Conservation (phyloP, 2,888 invertebrate species). For the Nomada fabriciana region DNA sequence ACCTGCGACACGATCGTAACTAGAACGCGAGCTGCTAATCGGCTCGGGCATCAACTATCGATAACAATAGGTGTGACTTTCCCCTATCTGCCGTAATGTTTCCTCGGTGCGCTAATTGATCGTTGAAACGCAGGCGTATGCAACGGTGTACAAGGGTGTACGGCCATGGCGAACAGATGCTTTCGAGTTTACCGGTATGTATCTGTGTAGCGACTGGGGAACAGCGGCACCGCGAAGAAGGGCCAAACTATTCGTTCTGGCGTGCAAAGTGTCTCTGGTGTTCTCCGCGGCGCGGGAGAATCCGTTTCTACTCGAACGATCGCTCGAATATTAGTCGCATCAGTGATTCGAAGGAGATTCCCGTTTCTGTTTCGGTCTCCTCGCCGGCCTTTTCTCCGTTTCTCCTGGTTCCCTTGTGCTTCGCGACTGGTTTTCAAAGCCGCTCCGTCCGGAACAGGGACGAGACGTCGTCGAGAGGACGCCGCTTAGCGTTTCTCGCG, state of each 20-base stretch:
- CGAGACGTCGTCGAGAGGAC: slow-evolving; percentile 1
- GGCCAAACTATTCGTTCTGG: slow-evolving; percentile 37
- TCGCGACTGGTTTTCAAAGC: slow-evolving; percentile 27
- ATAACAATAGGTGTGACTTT: slow-evolving; percentile 16
- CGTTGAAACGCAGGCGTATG: neutral
- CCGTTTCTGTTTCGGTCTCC: slow-evolving; percentile 36
- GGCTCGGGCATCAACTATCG: neutral
- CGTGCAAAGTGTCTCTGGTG: slow-evolving; percentile 31
- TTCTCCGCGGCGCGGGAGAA: slow-evolving; percentile 7
- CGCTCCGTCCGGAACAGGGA: slow-evolving; percentile 13
- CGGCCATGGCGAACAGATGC: neutral
- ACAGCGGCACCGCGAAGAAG: slow-evolving; percentile 21
- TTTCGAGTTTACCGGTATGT: slow-evolving; percentile 12
- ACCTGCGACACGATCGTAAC: neutral
- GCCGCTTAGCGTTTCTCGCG: slow-evolving; percentile 47
- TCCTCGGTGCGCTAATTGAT: neutral
- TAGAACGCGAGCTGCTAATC: slow-evolving; percentile 1
- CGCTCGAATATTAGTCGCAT: slow-evolving; percentile 80
- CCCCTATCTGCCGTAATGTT: neutral
- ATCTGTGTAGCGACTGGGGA: neutral
- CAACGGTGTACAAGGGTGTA: neutral
- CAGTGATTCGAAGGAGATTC: slow-evolving; percentile 47
- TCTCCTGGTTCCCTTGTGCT: slow-evolving; percentile 19
- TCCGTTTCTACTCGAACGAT: slow-evolving; percentile 74
- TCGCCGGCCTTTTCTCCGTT: slow-evolving; percentile 24